Percentiles rank a stretch among this genome's conserved stretches.
Conservation (phyloP, 2,888 invertebrate species). For the Oscheius onirici region DNA sequence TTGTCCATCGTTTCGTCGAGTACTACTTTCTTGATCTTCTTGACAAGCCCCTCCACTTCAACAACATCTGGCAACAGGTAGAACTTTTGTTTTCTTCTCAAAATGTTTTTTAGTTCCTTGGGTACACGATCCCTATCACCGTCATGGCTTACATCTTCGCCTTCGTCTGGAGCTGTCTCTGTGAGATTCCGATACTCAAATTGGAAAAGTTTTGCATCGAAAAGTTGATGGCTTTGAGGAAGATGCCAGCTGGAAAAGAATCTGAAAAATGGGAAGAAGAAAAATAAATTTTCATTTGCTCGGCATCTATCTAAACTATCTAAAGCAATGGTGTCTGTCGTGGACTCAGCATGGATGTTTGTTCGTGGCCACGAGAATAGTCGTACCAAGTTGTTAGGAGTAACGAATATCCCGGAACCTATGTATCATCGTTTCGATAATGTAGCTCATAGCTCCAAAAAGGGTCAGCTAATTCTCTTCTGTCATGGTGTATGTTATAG, state of each 20-base stretch:
- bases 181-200: conserved; percentile 40
- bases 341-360: no score
- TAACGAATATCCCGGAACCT: conserved; percentile 53
- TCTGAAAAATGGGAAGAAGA: no score
- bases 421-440: conserved; percentile 53
- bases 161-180: conserved; percentile 47
- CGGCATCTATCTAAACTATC: conserved; percentile 74
- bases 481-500: neutral
- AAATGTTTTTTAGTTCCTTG: conserved; percentile 21
- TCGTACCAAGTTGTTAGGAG: no score
- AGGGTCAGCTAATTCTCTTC: conserved; percentile 46
- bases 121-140: conserved; percentile 1
- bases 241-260: no score
- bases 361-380: no score
- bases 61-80: conserved; percentile 40
- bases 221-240: neutral
- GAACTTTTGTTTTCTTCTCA: neutral
- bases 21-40: conserved; percentile 41
- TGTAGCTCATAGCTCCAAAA: conserved; percentile 49
- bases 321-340: no score
- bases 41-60: conserved; percentile 39
- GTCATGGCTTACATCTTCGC: conserved; percentile 18
- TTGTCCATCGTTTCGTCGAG: conserved; percentile 72
- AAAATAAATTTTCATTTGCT: neutral
- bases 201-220: conserved; percentile 14